Conservation (phyloP, 2,797 vertebrate species). For the Rhabdophis nuchalis region DNA sequence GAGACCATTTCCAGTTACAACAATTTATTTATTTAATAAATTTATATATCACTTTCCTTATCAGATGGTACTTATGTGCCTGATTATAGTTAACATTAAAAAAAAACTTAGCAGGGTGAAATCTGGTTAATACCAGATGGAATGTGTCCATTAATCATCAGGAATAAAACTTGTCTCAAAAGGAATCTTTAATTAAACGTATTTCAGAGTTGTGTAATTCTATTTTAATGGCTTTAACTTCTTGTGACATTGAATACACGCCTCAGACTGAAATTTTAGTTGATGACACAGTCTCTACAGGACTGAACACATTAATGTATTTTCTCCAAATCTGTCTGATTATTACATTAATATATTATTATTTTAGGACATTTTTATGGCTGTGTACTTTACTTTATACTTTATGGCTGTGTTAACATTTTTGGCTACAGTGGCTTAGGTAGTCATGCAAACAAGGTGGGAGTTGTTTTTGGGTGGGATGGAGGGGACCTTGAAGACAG, state of each 20-base stretch:
- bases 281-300: background rate
- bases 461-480: background rate
- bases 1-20: background rate
- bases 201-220: background rate
- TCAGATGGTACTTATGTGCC: background rate
- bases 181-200: background rate
- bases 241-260: background rate
- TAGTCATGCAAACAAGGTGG: background rate
- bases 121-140: background rate
- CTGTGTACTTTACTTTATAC: background rate
- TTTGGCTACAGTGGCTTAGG: background rate
- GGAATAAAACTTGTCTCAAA: background rate
- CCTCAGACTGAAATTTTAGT: background rate
- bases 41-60: background rate
- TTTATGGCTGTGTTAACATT: background rate
- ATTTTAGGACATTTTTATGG: background rate
- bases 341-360: background rate
- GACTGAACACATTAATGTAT: background rate
- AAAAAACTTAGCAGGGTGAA: background rate
- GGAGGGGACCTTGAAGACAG: background rate
- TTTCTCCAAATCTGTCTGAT: background rate
- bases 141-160: background rate
- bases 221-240: background rate
- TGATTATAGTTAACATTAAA: background rate
- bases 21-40: background rate